A percentile compares a stretch with the other conserved stretches of the same genome.
These are phyloP conservation scores for Tetrao urogallus DNA, from an alignment of 2,113 vertebrate species.

Conservation along the genomic window DNA sequence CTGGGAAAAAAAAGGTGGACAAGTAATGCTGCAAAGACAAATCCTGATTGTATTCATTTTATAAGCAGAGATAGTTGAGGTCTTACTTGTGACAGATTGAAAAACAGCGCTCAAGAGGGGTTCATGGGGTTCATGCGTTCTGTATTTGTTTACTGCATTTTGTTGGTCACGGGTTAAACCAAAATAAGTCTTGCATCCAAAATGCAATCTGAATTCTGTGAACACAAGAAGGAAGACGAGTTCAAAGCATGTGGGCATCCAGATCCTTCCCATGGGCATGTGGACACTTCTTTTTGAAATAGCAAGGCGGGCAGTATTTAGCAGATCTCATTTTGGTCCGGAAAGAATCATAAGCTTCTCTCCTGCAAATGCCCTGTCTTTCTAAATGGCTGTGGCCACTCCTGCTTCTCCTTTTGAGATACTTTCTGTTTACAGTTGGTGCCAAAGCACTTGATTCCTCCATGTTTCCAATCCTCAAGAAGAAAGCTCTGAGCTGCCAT, in stretches of 20 bases:
- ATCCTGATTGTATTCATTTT: conserved; percentile 36
- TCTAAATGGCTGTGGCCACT: neutral
- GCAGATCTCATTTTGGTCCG: neutral
- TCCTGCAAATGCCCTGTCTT: neutral
- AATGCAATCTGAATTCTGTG: conserved; percentile 29
- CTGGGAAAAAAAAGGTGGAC: neutral
- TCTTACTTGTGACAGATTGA: conserved; percentile 40
- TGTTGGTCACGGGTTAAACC: conserved; percentile 28
- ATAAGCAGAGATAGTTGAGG: conserved; percentile 11
- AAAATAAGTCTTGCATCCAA: conserved; percentile 43
- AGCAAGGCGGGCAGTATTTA: neutral
- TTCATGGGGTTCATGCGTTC: conserved; percentile 29
- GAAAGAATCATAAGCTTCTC: neutral
- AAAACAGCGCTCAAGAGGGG: conserved; percentile 22
- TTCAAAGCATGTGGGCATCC: neutral
- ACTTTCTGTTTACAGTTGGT: neutral
- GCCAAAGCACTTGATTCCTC: neutral
- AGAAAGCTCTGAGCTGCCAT: neutral
- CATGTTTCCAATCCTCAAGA: neutral
- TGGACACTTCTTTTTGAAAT: neutral
- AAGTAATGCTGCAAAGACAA: neutral
- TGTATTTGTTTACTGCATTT: conserved; percentile 50
- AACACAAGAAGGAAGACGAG: conserved; percentile 21
- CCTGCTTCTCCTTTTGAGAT: neutral
- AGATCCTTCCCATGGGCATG: neutral